Evolutionary conservation across 2,113 vertebrate species (phyloP), one percentile per base, ranked within the genome.

Genomic region (Scalopus aquaticus): DNA sequence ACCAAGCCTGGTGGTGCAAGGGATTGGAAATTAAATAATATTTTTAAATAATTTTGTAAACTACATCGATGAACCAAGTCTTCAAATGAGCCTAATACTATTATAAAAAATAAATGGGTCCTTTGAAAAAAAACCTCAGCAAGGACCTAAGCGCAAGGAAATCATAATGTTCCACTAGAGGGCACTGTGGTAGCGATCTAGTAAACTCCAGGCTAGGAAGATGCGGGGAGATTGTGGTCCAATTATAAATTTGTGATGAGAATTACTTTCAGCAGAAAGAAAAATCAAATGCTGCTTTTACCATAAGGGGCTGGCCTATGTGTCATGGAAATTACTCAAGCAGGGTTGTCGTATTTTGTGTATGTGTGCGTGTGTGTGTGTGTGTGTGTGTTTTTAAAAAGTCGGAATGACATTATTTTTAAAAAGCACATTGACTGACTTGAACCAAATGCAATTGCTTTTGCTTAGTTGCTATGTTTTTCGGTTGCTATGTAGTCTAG

Each of bases 401-500:
- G 26, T 46, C 2, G 10, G 24, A 17, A 64, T 0, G 44, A 77
- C 78, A 17, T 56, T 72, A 60, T 93, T 42, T n/a, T 44, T 46
- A 9, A 44, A 91, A 82, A 16, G 32, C 69, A n/a, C 37, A 51
- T 69, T n/a, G 84, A 70, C 65, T 26, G 74, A 74, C 76, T 74
- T 51, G 77, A 90, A 56, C 19, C 12, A 44, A 73, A 44, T 5
- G 7, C 51, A 69, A 72, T 19, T 11, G 70, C 92, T 86, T 9
- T 88, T 70, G 1, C 30, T 12, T 6, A 0, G 90, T 84, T 77
- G 77, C 92, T 91, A 28, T 95, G 96, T 84, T 96, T 87, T 72
- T 60, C 62, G 35, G 97, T 97, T 97, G 97, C 97, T 96, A 96
- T 80, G 96, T 56, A 67, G 65, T 85, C 64, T 42, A 42, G 42